These are phyloP conservation scores for Pseudochromis fuscus DNA, from an alignment of 2,797 vertebrate species.

Conservation along the genomic window DNA sequence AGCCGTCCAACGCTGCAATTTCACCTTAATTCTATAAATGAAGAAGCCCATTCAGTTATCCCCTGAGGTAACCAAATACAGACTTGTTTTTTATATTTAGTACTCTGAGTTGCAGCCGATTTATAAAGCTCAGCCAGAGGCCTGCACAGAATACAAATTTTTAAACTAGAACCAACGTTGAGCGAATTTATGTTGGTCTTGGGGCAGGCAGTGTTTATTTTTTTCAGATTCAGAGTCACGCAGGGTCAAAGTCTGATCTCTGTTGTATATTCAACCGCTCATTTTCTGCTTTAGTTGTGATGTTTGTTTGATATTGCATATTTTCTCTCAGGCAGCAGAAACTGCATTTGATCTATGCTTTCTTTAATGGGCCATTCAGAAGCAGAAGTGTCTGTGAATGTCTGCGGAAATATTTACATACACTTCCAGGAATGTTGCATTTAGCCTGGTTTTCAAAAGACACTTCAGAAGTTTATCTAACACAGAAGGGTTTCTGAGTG, in stretches of 20 bases:
- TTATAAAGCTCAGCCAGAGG: not conserved
- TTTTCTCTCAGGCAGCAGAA: not conserved
- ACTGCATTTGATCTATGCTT: not conserved
- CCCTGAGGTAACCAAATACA: slow-evolving; percentile 2
- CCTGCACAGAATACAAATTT: slow-evolving; percentile 10
- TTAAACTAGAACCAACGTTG: not conserved
- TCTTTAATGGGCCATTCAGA: not conserved
- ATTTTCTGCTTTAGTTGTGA: not conserved
- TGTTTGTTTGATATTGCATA: slow-evolving; percentile 5
- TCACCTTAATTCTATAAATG: slow-evolving; percentile 17
- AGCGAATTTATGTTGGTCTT: slow-evolving; percentile 9
- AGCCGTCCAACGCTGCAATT: slow-evolving; percentile 6
- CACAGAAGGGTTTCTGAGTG: no score
- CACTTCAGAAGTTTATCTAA: no score
- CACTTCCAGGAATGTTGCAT: no score
- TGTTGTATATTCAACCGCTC: not conserved
- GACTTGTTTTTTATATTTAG: slow-evolving; percentile 12
- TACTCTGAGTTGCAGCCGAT: slow-evolving; percentile 9
- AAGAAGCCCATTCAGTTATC: slow-evolving; percentile 13
- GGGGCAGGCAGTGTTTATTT: slow-evolving; percentile 5
- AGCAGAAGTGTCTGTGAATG: not conserved
- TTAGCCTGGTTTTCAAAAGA: no score
- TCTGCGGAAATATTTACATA: not conserved
- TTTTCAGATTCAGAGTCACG: slow-evolving; percentile 12
- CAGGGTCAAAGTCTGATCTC: slow-evolving; percentile 7